These are phyloP conservation scores for Xenentodon cancila DNA, from an alignment of 2,797 vertebrate species.

Conservation along the genomic window DNA sequence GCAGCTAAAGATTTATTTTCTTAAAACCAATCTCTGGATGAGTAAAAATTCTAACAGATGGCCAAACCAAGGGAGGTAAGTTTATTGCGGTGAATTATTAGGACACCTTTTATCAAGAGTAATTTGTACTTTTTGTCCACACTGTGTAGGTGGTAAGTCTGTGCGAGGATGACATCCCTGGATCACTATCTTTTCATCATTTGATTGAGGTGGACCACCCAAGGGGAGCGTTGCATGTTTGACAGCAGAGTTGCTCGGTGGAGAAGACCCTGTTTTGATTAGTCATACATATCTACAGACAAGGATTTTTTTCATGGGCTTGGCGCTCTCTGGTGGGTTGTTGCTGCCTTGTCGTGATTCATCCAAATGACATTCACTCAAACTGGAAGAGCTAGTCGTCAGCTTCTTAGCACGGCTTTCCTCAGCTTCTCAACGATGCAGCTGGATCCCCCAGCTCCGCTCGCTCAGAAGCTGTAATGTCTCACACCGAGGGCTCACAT, in stretches of 20 bases:
- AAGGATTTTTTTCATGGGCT: constrained; percentile 65
- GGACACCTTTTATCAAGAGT: constrained; percentile 59
- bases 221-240: constrained; percentile 33
- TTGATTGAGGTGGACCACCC: constrained; percentile 61
- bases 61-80: constrained; percentile 40
- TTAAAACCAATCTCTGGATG: constrained; percentile 11
- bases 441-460: constrained; percentile 56
- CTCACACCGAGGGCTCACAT: constrained; percentile 78
- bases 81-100: constrained; percentile 45
- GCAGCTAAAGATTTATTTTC: constrained; percentile 21
- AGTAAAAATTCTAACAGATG: constrained; percentile 40
- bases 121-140: constrained; percentile 45
- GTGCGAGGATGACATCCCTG: constrained; percentile 38
- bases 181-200: constrained; percentile 48
- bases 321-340: constrained; percentile 63
- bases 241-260: constrained; percentile 53
- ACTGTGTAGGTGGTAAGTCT: constrained; percentile 36
- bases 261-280: constrained; percentile 73
- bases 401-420: constrained; percentile 66
- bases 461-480: constrained; percentile 62
- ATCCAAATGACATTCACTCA: constrained; percentile 56
- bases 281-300: constrained; percentile 62
- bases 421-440: constrained; percentile 54
- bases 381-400: constrained; percentile 41
- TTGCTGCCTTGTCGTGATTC: constrained; percentile 69